Base-by-base conservation (phyloP, 2,113 vertebrate genomes). In the Apteryx owenii region DNA sequence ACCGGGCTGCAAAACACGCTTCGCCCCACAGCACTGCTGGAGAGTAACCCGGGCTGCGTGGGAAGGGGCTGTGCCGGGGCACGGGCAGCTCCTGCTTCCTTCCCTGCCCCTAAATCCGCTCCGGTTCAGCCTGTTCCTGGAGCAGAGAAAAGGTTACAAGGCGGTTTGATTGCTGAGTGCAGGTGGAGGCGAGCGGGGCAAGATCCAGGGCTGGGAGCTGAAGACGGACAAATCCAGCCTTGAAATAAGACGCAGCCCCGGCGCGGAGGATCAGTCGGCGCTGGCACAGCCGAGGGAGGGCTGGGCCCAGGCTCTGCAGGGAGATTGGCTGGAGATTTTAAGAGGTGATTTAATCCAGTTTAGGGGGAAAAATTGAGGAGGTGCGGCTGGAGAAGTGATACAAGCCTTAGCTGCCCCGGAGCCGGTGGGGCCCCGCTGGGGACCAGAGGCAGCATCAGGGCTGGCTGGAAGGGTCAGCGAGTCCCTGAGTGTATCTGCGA, bases 161-260 rank as follows among this genome's bases (percentile, higher is more conserved):
- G 58, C 2, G 0, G 36, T 91, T 95, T 97, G 96, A 96, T 96
- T 96, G 96, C 96, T 97, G 90, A 86, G 90, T 96, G 68, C 96
- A 96, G 96, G 96, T 97, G 96, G 92, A 96, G 60, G 50, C 36
- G 0, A 79, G 64, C 1, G 5, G 75, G 89, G 85, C 60, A 70
- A 90, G 71, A 66, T 25, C 10, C 85, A 58, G 40, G 0, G 3
- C 71, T 31, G 50, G 26, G 54, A 90, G 28, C 79, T 61, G 82
- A 89, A 93, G 95, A 85, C 22, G 5, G 89, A 66, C 53, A 88
- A 77, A 93, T 91, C 60, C 79, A 97, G 68, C 76, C 92, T 93
- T 96, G 96, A 97, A 96, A 96, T 40, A 53, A 93, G 94, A 96
- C 40, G 95, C 93, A 89, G 84, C 40, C 40, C 58, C 4, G 1